Evolutionary conservation across 2,888 invertebrate species (phyloP).

Genomic region (Molorchus minor): DNA sequence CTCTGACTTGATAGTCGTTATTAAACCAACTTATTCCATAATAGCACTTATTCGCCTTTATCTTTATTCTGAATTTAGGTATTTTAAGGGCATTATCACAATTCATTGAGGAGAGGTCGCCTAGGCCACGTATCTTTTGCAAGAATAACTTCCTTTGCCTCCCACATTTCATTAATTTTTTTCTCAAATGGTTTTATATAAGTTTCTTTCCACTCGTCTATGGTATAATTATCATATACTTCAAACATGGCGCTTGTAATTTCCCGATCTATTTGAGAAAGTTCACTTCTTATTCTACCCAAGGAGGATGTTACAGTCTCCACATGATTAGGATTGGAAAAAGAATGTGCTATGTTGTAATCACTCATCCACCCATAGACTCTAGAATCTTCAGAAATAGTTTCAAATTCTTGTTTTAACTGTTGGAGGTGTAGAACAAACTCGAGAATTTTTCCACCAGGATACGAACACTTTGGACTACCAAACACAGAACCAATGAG

Average conservation of each 20-base stretch:
- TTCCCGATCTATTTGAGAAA: conserved; percentile 64
- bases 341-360: conserved; percentile 73
- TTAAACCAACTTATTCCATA: too few species aligned
- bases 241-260: conserved; percentile 66
- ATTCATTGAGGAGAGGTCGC: conserved; percentile 57
- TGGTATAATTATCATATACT: conserved; percentile 68
- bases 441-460: conserved; percentile 57
- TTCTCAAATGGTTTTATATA: conserved; percentile 63
- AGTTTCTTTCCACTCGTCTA: conserved; percentile 72
- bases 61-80: too few species aligned
- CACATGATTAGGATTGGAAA: conserved; percentile 71
- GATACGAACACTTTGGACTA: conserved; percentile 56
- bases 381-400: conserved; percentile 60
- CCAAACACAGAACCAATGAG: conserved; percentile 54
- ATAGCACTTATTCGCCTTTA: too few species aligned
- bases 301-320: conserved; percentile 66
- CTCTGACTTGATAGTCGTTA: too few species aligned
- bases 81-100: conserved; percentile 21
- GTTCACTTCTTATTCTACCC: conserved; percentile 64
- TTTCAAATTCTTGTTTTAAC: conserved; percentile 64
- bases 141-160: conserved; percentile 63
- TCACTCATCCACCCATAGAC: conserved; percentile 71
- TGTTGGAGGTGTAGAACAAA: conserved; percentile 61
- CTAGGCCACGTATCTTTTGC: conserved; percentile 65
- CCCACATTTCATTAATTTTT: conserved; percentile 64